Conservation (phyloP, 2,888 invertebrate genomes). For the Eugnorisma glareosa region DNA sequence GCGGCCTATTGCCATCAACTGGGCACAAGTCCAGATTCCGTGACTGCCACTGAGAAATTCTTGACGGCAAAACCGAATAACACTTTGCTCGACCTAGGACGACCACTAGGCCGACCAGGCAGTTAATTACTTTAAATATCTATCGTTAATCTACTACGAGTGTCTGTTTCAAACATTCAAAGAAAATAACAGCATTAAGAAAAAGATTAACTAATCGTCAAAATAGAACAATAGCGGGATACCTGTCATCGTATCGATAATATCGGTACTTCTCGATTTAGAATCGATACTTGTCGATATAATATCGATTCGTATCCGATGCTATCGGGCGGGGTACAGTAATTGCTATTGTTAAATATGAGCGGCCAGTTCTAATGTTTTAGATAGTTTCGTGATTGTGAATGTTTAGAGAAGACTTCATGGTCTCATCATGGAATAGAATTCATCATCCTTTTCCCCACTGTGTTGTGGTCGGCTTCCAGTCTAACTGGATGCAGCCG, state of each 20-base stretch:
- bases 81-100: too few species aligned
- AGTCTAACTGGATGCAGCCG: too few species aligned
- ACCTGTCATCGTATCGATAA: conserved; percentile 68
- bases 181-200: conserved; percentile 22
- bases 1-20: too few species aligned
- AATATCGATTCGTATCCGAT: conserved; percentile 66
- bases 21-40: too few species aligned
- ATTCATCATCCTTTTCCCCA: too few species aligned
- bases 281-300: conserved; percentile 58
- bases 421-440: too few species aligned
- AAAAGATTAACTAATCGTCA: conserved; percentile 54
- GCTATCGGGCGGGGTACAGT: conserved; percentile 68
- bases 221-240: conserved; percentile 62
- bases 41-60: too few species aligned
- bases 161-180: background rate
- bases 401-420: conserved; percentile 51
- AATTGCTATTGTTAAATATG: conserved; percentile 79
- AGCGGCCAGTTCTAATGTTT: conserved; percentile 46
- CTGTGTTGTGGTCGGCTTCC: too few species aligned
- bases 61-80: too few species aligned
- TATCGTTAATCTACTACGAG: background rate
- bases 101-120: too few species aligned
- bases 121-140: too few species aligned
- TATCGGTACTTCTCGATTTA: conserved; percentile 54
- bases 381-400: conserved; percentile 12